Percentiles rank a stretch among this genome's conserved stretches.
phyloP scores from a whole-genome alignment of 1,140 invertebrate species.

The Halotydeus destructor region DNA sequence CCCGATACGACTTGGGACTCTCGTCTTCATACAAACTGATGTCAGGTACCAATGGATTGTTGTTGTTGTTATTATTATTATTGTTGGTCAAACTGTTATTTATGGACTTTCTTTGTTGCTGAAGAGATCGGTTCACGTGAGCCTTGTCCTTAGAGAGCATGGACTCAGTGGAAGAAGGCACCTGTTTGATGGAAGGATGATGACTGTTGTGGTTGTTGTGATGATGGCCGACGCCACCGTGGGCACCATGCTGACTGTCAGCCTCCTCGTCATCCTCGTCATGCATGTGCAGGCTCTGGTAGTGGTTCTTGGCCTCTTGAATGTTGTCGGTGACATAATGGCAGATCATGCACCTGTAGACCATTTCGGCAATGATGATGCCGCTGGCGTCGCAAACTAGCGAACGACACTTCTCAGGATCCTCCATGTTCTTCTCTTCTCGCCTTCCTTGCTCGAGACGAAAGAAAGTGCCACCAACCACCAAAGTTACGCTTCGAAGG shows the following conservation, averaged over 20 bases:
- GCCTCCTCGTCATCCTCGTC: background rate
- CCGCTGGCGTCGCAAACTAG: slow-evolving; percentile 9
- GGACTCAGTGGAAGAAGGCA: no score
- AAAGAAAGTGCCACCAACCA: no score
- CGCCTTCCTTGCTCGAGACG: background rate
- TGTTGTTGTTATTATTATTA: no score
- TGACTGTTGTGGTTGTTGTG: background rate
- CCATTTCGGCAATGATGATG: slow-evolving; percentile 12
- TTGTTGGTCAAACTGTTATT: no score
- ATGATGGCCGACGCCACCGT: background rate
- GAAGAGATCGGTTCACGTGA: no score
- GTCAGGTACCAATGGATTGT: no score
- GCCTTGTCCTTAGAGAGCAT: no score
- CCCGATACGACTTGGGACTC: no score
- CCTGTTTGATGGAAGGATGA: background rate
- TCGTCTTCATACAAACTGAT: no score
- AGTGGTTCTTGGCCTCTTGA: slow-evolving; percentile 1
- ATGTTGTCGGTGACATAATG: slow-evolving; percentile 4
- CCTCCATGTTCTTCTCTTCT: background rate
- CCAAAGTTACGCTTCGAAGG: background rate
- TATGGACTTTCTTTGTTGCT: no score
- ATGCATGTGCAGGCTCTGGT: slow-evolving; percentile 1
- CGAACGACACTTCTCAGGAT: slow-evolving; percentile 3
- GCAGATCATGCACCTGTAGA: slow-evolving; percentile 10
- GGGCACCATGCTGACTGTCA: background rate